These are phyloP conservation scores for Limnephilus auricula DNA, from an alignment of 2,888 invertebrate species.

Conservation along the genomic window DNA sequence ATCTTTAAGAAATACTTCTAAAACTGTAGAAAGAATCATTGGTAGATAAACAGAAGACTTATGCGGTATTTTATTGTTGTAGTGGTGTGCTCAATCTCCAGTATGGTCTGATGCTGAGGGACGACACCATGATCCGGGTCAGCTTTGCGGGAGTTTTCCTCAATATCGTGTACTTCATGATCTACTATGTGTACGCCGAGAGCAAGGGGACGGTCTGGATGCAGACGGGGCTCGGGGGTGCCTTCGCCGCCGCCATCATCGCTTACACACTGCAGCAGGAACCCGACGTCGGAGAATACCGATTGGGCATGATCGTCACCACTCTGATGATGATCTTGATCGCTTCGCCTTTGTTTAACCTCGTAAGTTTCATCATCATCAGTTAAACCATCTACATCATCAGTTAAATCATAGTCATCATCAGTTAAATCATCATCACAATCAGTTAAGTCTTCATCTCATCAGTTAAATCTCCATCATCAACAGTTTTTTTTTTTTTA, in stretches of 20 bases:
- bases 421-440: too few species aligned
- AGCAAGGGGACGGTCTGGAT: conserved; percentile 77
- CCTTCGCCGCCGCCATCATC: conserved; percentile 79
- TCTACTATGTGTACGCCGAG: conserved; percentile 83
- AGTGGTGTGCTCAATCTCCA: conserved; percentile 87
- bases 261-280: conserved; percentile 83
- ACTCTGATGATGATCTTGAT: conserved; percentile 82
- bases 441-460: too few species aligned
- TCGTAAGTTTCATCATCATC: conserved; percentile 73
- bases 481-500: too few species aligned
- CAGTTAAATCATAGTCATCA: too few species aligned
- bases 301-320: conserved; percentile 85
- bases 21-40: too few species aligned
- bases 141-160: conserved; percentile 86
- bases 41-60: neutral
- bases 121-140: conserved; percentile 86
- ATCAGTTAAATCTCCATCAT: too few species aligned
- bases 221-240: conserved; percentile 78
- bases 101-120: conserved; percentile 85
- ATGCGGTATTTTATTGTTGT: conserved; percentile 67
- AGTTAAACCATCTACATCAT: too few species aligned
- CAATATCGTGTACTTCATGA: conserved; percentile 81
- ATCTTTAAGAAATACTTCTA: too few species aligned
- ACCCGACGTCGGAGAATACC: conserved; percentile 80
- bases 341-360: conserved; percentile 83